A percentile compares a stretch with the other conserved stretches of the same genome.
These are phyloP conservation scores for Podarcis lilfordi DNA, from an alignment of 2,797 vertebrate species.

Conservation along the genomic window DNA sequence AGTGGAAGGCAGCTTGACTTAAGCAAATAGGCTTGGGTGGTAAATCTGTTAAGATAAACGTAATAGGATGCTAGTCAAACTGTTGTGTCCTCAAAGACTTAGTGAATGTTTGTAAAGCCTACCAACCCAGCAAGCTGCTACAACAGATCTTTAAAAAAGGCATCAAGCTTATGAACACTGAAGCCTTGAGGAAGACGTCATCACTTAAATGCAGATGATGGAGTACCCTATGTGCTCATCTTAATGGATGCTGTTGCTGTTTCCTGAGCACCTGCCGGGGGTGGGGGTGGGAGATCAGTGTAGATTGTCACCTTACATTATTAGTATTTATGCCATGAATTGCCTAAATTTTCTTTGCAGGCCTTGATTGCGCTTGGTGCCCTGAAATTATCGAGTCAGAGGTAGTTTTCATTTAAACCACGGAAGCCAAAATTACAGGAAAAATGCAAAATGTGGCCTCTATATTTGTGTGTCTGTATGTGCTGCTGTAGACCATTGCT, in stretches of 20 bases:
- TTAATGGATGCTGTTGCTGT: neutral
- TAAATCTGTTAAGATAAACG: conserved; percentile 22
- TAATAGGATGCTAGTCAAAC: conserved; percentile 9
- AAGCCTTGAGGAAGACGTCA: neutral
- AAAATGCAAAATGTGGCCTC: neutral
- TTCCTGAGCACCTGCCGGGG: neutral
- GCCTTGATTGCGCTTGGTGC: neutral
- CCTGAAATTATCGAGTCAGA: conserved; percentile 2
- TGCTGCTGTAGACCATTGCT: neutral
- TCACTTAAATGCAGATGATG: neutral
- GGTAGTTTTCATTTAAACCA: conserved; percentile 7
- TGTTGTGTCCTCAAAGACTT: neutral
- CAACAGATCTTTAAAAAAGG: neutral
- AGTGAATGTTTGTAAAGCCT: neutral
- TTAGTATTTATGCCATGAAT: neutral
- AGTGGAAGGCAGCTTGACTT: neutral
- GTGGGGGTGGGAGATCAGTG: too few relatives aligned
- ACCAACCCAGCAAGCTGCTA: neutral
- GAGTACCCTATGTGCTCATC: neutral
- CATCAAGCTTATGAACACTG: neutral
- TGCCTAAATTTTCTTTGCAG: neutral
- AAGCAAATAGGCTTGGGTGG: neutral
- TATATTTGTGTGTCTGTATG: neutral
- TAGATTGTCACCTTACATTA: neutral
- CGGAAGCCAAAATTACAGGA: neutral